Conservation (phyloP, 1,140 invertebrate genomes). For the Drosophila repletoides region DNA sequence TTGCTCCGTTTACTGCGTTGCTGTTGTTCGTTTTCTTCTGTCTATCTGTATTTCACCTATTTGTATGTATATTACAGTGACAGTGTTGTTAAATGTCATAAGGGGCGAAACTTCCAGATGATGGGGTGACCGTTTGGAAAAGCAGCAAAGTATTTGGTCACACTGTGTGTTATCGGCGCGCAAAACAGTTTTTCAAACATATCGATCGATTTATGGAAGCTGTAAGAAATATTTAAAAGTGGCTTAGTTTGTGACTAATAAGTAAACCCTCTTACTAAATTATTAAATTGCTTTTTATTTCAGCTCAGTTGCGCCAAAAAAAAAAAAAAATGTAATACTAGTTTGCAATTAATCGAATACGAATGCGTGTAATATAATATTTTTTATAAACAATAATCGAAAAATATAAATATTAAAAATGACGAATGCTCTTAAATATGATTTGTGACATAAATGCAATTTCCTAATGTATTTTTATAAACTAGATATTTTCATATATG, state of each 20-base stretch:
- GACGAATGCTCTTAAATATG: slow-evolving; percentile 26
- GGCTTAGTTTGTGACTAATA: slow-evolving; percentile 10
- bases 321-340: background rate
- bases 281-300: slow-evolving; percentile 23
- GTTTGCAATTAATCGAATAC: slow-evolving; percentile 15
- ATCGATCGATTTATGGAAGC: background rate
- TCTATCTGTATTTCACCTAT: slow-evolving; percentile 58
- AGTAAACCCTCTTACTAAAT: slow-evolving; percentile 13
- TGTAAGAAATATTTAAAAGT: background rate
- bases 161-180: slow-evolving; percentile 4
- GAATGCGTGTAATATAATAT: slow-evolving; percentile 14
- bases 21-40: too few species aligned
- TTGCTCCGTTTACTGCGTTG: slow-evolving; percentile 34
- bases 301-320: background rate
- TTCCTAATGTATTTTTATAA: slow-evolving; percentile 14
- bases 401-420: slow-evolving; percentile 38
- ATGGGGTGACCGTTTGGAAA: background rate
- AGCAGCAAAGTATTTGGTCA: background rate
- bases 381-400: slow-evolving; percentile 35
- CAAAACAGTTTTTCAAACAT: background rate
- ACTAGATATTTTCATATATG: slow-evolving; percentile 19
- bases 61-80: slow-evolving; percentile 35
- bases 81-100: slow-evolving; percentile 28
- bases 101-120: slow-evolving; percentile 29
- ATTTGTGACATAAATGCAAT: slow-evolving; percentile 27